Evolutionary conservation across 2,888 invertebrate genomes (phyloP).

Genomic region (Marronus borbonicus): DNA sequence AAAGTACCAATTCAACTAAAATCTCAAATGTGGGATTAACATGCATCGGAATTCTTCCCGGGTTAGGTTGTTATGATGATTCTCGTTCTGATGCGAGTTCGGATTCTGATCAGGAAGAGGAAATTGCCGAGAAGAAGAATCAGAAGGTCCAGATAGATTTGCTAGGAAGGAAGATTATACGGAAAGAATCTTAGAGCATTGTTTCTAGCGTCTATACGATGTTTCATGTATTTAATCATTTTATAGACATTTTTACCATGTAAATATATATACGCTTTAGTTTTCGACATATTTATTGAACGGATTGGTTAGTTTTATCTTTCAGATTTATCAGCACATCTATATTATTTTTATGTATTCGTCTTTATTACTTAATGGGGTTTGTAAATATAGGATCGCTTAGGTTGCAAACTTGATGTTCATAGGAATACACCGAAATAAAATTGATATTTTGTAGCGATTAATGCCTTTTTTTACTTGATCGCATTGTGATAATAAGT

Average conservation of each 20-base stretch:
- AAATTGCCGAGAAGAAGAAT: slow-evolving; percentile 63
- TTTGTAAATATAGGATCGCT: background rate
- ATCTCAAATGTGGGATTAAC: slow-evolving; percentile 70
- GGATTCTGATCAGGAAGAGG: slow-evolving; percentile 78
- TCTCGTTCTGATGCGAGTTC: slow-evolving; percentile 79
- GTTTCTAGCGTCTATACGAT: background rate
- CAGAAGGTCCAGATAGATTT: slow-evolving; percentile 54
- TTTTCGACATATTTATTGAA: slow-evolving; percentile 2
- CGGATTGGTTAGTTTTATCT: background rate
- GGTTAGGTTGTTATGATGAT: slow-evolving; percentile 85
- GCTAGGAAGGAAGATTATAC: slow-evolving; percentile 57
- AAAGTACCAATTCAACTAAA: slow-evolving; percentile 23
- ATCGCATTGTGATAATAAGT: too few species aligned
- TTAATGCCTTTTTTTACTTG: background rate
- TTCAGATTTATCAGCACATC: background rate
- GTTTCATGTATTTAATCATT: slow-evolving; percentile 6
- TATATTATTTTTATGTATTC: slow-evolving; percentile 13
- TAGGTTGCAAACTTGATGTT: slow-evolving; percentile 4
- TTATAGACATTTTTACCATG: slow-evolving; percentile 29
- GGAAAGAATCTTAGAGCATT: slow-evolving; percentile 24
- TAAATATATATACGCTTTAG: slow-evolving; percentile 25
- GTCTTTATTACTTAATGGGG: background rate
- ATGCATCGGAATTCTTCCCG: slow-evolving; percentile 87
- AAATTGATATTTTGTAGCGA: background rate
- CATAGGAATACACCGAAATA: slow-evolving; percentile 9